Evolutionary conservation across 1,140 invertebrate species (phyloP), one percentile per base, ranked within the genome.

Genomic region (Macrostomum lignano): DNA sequence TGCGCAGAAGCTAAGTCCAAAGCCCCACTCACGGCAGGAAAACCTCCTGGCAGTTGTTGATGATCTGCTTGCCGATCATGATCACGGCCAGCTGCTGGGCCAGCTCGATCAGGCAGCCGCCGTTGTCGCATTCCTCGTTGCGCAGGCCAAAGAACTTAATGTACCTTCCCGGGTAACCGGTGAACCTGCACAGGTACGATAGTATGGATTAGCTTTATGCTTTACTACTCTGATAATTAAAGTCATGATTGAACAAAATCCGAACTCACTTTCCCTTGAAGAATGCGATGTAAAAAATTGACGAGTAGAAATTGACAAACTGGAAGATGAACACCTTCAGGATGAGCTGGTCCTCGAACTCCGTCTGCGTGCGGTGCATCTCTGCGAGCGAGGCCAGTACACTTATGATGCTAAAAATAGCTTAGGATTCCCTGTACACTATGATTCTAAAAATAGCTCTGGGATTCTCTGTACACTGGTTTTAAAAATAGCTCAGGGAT

Each of bases 211-310:
- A 17, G 28, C 36, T 15, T 28, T 28, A 5, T 9, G 23, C 9
- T 36, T 33, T 26, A 44, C 31, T 40, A 37, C 25, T 36, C 19
- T 14, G 17, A 17, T 21, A 38, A 22, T 3, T 17, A 22, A n/a
- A 10, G n/a, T 34, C 9, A 14, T 35, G 2, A 35, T 17, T 35
- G 5, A 14, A 17, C 11, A 5, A 11, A 14, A 13, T 5, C 26
- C 22, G 13, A 6, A 31, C 45, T 46, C 45, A 62, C 58, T 47
- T 82, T 25, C 82, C 84, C 53, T 93, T 93, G 43, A 91, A 73
- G 60, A 94, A 94, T 0, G 82, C 86, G 45, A 96, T 84, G 48
- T 96, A 96, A 62, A 94, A 86, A 49, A 94, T 84, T 1, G 81
- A 86, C 14, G 82, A 76, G 55, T 94, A 94, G 53, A 88, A 93